Conservation (phyloP, 2,888 invertebrate species). For the Meteorus cinctellus region DNA sequence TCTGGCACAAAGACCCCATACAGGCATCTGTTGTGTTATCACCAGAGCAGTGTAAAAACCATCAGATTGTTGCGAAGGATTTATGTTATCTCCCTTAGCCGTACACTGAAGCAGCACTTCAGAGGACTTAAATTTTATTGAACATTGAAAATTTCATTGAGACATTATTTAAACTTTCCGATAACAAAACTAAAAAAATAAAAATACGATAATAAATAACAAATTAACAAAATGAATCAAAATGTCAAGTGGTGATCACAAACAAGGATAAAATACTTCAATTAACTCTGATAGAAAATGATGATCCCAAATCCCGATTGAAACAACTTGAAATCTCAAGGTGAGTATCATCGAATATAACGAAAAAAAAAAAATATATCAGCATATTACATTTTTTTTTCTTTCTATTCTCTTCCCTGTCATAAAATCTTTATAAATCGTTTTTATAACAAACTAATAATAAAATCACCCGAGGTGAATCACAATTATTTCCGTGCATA, state of each 20-base stretch:
- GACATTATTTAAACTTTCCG: background rate
- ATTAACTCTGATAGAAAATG: constrained; percentile 16
- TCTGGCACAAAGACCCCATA: constrained; percentile 2
- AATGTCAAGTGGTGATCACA: background rate
- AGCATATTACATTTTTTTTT: background rate
- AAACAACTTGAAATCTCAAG: background rate
- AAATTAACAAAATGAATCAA: background rate
- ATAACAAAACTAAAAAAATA: background rate
- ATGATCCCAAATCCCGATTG: constrained; percentile 30
- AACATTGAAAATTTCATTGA: background rate
- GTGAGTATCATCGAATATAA: background rate
- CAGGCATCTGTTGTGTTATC: constrained; percentile 1
- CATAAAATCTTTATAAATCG: no score
- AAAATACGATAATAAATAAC: background rate
- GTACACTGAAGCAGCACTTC: background rate
- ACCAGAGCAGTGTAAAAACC: background rate
- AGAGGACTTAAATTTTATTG: background rate
- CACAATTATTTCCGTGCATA: background rate
- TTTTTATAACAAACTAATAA: background rate
- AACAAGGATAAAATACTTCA: background rate
- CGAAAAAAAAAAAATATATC: background rate
- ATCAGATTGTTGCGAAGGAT: constrained; percentile 2
- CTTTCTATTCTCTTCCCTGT: background rate
- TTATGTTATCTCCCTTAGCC: background rate
- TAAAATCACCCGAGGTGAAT: background rate